Evolutionary conservation across 2,113 vertebrate genomes (phyloP), one percentile per base, ranked within the genome.

Genomic region (Bostrychus sinensis): DNA sequence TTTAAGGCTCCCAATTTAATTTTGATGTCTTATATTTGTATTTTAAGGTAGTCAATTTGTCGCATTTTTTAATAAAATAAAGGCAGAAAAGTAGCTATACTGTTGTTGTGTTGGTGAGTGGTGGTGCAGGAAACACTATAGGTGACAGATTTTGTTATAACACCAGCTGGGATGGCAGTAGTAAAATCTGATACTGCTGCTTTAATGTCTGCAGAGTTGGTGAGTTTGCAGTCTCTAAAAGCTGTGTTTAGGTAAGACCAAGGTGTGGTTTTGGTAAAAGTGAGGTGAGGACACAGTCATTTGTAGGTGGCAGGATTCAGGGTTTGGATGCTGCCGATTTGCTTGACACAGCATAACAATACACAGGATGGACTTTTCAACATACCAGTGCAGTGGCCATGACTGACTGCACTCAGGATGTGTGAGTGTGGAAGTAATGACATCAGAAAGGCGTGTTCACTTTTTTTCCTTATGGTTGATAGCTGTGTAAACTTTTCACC

Each of bases 261-360:
- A 22, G 17, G 17, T 45, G 42, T 45, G 42, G 42, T 45, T 20
- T 45, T n/a, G n/a, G n/a, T n/a, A n/a, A 19, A 45, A 45, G 19
- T 42, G 39, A 42, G 39, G 39, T n/a, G 14, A n/a, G n/a, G 39
- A 42, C n/a, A 42, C 16, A 42, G 41, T 43, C 17, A 43, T 43
- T 43, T 43, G 41, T 43, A n/a, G n/a, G n/a, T 43, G 16, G 8
- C 41, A 7, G 62, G 60, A 56, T 28, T 39, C 28, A 41, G 70
- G 41, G 28, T 70, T 82, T 78, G 75, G 85, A 84, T 89, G 75
- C 81, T 88, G 85, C 66, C 81, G 88, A 88, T 87, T 84, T 82
- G 66, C 72, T 68, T 0, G 8, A 67, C 62, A 59, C 50, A 58
- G 59, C 57, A 45, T 58, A 61, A 70, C 69, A 54, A 66, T 59